phyloP scores from a whole-genome alignment of 2,113 vertebrate genomes.

The Saimiri boliviensis region DNA sequence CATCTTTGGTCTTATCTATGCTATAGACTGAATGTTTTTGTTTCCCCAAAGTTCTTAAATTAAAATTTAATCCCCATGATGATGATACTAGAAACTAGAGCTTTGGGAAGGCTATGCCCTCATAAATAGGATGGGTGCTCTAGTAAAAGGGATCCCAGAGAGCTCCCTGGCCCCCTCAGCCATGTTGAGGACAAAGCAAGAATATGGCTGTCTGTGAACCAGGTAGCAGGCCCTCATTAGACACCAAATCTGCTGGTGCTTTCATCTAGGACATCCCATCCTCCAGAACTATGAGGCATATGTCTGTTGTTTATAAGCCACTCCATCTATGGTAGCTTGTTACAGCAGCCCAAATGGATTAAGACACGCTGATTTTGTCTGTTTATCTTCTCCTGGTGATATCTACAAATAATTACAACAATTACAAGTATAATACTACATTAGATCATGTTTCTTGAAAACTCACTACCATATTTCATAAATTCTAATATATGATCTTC shows the following conservation, averaged over 20 bases:
- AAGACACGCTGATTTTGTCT: background rate
- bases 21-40: background rate
- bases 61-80: background rate
- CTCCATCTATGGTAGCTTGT: background rate
- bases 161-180: no score
- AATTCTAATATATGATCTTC: slow-evolving; percentile 13
- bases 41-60: background rate
- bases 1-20: background rate
- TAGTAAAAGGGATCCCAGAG: background rate
- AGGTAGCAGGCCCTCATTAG: background rate
- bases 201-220: background rate
- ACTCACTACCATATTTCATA: background rate
- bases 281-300: background rate
- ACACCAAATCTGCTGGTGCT: background rate
- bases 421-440: background rate
- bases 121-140: background rate
- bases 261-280: background rate
- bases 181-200: background rate
- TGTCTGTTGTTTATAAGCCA: background rate
- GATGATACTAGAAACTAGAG: no score
- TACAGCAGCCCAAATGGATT: background rate
- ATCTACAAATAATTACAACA: background rate
- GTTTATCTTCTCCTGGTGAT: background rate
- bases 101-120: fast-evolving
- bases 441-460: background rate